Percentiles rank a stretch among this genome's conserved stretches.
phyloP scores from a whole-genome alignment of 2,797 vertebrate genomes.

The Gymnocypris eckloni region DNA sequence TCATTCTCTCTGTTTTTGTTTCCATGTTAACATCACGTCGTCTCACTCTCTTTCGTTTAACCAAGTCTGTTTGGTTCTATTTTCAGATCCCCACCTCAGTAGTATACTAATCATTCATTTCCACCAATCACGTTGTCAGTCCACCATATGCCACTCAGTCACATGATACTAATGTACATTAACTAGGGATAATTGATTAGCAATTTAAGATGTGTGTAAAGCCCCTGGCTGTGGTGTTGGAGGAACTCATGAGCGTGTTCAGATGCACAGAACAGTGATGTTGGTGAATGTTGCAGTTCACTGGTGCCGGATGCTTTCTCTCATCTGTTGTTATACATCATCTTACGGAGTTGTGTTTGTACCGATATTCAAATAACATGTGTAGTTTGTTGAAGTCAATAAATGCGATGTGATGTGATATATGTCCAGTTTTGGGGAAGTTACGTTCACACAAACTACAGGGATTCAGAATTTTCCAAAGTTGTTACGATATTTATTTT shows the following conservation, averaged over 20 bases:
- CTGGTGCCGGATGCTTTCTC: slow-evolving; percentile 39
- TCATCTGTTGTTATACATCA: slow-evolving; percentile 25
- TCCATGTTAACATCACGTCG: slow-evolving; percentile 40
- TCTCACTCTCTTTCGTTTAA: slow-evolving; percentile 46
- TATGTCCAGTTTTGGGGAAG: slow-evolving; percentile 25
- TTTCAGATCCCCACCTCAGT: neutral
- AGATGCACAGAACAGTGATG: slow-evolving; percentile 25
- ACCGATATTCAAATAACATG: neutral
- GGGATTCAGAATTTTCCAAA: neutral
- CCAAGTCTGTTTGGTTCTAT: slow-evolving; percentile 39
- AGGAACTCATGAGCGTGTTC: neutral
- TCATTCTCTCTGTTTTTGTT: slow-evolving; percentile 65
- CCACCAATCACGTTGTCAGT: slow-evolving; percentile 35
- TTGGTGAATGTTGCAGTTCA: slow-evolving; percentile 40
- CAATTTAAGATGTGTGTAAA: slow-evolving; percentile 22
- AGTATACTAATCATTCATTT: slow-evolving; percentile 22
- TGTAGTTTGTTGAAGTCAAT: slow-evolving; percentile 1
- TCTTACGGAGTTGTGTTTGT: slow-evolving; percentile 39
- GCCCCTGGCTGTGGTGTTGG: slow-evolving; percentile 15
- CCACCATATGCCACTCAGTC: slow-evolving; percentile 34
- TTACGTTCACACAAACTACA: neutral
- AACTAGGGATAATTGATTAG: slow-evolving; percentile 19
- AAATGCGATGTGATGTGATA: slow-evolving; percentile 15
- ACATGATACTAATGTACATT: slow-evolving; percentile 35
- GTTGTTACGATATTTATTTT: neutral